phyloP scores from a whole-genome alignment of 2,888 invertebrate species.

The Caenorhabditis imperialis region DNA sequence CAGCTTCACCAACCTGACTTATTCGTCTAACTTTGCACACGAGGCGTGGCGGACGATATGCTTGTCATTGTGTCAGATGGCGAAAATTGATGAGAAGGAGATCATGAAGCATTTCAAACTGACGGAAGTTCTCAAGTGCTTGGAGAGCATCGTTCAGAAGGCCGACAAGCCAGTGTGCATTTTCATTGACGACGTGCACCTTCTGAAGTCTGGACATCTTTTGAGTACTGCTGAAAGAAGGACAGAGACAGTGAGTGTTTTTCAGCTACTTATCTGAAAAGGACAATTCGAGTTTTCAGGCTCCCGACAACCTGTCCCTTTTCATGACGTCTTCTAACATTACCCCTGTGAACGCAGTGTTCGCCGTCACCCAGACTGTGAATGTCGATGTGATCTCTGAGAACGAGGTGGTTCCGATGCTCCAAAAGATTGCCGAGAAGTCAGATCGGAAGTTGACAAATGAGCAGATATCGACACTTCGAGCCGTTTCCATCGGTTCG shows the following conservation, averaged over 20 bases:
- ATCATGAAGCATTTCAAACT: conserved; percentile 53
- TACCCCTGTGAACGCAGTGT: conserved; percentile 59
- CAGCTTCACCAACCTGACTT: conserved; percentile 69
- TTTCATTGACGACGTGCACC: conserved; percentile 75
- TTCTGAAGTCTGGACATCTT: conserved; percentile 70
- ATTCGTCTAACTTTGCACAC: conserved; percentile 73
- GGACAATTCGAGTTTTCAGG: conserved; percentile 22
- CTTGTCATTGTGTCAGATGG: conserved; percentile 41
- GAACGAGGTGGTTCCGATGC: conserved; percentile 63
- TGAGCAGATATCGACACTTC: conserved; percentile 55
- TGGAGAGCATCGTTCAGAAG: conserved; percentile 26
- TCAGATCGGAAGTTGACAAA: conserved; percentile 54
- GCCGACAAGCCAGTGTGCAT: conserved; percentile 70
- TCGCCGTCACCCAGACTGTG: conserved; percentile 55
- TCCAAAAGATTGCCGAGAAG: conserved; percentile 57
- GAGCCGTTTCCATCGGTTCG: conserved; percentile 17
- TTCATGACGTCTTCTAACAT: conserved; percentile 60
- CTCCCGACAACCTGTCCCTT: conserved; percentile 55
- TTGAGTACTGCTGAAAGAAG: conserved; percentile 59
- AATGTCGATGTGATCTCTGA: conserved; percentile 60
- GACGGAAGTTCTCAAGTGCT: conserved; percentile 25
- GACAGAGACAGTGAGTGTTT: too few species aligned
- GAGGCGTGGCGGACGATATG: conserved; percentile 69
- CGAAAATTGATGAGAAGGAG: conserved; percentile 41
- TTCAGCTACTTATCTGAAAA: background rate